These are phyloP conservation scores for Hemichromis elongatus DNA, from an alignment of 2,113 vertebrate genomes.

Conservation along the genomic window DNA sequence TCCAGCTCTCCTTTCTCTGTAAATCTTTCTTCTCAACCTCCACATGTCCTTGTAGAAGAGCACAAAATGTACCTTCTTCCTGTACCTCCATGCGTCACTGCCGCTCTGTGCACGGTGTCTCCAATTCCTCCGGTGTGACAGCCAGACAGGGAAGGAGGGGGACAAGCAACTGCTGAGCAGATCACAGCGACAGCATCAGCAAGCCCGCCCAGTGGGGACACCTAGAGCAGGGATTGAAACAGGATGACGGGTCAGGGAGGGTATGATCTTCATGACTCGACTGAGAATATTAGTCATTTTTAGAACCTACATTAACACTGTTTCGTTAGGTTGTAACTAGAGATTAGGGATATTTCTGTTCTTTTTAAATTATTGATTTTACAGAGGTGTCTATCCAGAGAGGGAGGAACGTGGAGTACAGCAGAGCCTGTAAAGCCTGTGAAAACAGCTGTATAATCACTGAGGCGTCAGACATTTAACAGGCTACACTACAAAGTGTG, in stretches of 20 bases:
- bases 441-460: neutral
- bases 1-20: neutral
- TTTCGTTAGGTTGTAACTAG: neutral
- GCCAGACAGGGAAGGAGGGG: neutral
- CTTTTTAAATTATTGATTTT: neutral
- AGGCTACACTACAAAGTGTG: neutral
- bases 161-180: neutral
- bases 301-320: neutral
- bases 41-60: constrained; percentile 13
- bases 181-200: neutral
- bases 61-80: neutral
- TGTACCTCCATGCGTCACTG: neutral
- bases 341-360: neutral
- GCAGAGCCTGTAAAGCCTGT: neutral
- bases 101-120: neutral
- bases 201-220: neutral
- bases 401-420: neutral
- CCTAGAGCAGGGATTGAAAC: constrained; percentile 6
- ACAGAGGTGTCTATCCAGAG: neutral
- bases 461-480: neutral
- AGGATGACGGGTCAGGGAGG: constrained; percentile 45
- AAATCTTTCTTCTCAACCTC: neutral
- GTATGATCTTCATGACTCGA: neutral
- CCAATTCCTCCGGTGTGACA: neutral
- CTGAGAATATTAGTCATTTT: neutral